Evolutionary conservation across 2,888 invertebrate species (phyloP).

Genomic region (Fissipunctia ypsillon): DNA sequence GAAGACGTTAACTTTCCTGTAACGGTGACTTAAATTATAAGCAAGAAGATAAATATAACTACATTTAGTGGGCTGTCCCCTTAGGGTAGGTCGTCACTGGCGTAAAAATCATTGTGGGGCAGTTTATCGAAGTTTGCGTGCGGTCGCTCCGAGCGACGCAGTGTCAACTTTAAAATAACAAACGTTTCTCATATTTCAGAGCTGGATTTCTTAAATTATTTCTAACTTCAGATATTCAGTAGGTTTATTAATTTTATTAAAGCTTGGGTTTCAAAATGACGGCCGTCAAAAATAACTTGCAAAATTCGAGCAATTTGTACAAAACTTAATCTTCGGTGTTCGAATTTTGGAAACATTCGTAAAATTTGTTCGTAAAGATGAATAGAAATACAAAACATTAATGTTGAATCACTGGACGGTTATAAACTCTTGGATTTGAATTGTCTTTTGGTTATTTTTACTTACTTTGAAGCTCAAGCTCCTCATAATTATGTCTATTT

Average conservation of each 20-base stretch:
- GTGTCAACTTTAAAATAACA: slow-evolving; percentile 63
- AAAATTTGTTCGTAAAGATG: neutral
- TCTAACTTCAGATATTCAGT: slow-evolving; percentile 3
- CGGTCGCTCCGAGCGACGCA: slow-evolving; percentile 67
- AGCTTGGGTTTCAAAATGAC: slow-evolving; percentile 2
- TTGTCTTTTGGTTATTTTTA: slow-evolving; percentile 24
- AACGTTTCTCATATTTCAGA: slow-evolving; percentile 48
- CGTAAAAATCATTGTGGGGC: slow-evolving; percentile 27
- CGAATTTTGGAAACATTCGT: slow-evolving; percentile 12
- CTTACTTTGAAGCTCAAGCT: slow-evolving; percentile 26
- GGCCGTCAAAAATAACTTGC: neutral
- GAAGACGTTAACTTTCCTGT: slow-evolving; percentile 17
- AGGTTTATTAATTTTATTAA: neutral
- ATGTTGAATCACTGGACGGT: neutral
- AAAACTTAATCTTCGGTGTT: neutral
- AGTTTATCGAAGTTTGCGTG: slow-evolving; percentile 59
- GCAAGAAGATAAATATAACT: slow-evolving; percentile 27
- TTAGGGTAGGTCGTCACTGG: slow-evolving; percentile 59
- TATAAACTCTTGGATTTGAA: neutral
- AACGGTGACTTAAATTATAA: slow-evolving; percentile 15
- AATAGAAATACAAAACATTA: slow-evolving; percentile 9
- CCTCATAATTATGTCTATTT: slow-evolving; percentile 14
- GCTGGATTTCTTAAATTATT: neutral
- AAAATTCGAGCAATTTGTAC: neutral
- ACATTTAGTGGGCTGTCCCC: slow-evolving; percentile 35